Evolutionary conservation across 2,797 vertebrate genomes (phyloP), one percentile per base, ranked within the genome.

Genomic region (Chelon labrosus): DNA sequence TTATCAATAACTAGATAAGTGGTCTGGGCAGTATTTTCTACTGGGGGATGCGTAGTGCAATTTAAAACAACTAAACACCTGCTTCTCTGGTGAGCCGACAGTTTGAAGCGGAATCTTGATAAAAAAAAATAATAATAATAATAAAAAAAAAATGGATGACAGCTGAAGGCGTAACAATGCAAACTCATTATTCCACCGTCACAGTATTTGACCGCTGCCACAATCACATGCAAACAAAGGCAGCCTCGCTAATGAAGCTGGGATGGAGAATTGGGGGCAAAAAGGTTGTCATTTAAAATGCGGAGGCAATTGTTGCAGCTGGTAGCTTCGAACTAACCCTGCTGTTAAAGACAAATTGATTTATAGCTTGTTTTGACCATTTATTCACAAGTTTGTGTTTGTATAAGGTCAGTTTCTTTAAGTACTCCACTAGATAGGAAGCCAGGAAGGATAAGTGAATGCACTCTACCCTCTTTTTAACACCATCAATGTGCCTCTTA

Each of bases 101-200:
- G 70, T 47, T n/a, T 75, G 46, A 72, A 68, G 42, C 31, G 47
- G 35, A 63, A 57, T 62, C 20, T 14, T 51, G 22, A 76, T 68
- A 49, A 68, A 69, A 55, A 59, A 5, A 22, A 22, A 22, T 22
- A 22, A n/a, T n/a, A n/a, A n/a, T n/a, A n/a, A n/a, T 5, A 7
- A 31, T 31, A 31, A 31, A 31, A 3, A 31, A 31, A 31, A 5
- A 31, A 5, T 1, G 31, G 10, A 12, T 41, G 60, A 73, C 66
- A 62, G 56, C 50, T 35, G 50, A 71, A 61, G 42, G 66, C 65
- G 62, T 22, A 41, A 61, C 61, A 79, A 70, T 71, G 57, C 65
- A 61, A 57, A 59, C 62, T 80, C 63, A 85, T 82, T 74, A 80
- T 70, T 75, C 42, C 59, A 66, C 66, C 64, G 72, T 74, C 65